Conservation (phyloP, 2,113 vertebrate genomes). For the Panurus biarmicus region DNA sequence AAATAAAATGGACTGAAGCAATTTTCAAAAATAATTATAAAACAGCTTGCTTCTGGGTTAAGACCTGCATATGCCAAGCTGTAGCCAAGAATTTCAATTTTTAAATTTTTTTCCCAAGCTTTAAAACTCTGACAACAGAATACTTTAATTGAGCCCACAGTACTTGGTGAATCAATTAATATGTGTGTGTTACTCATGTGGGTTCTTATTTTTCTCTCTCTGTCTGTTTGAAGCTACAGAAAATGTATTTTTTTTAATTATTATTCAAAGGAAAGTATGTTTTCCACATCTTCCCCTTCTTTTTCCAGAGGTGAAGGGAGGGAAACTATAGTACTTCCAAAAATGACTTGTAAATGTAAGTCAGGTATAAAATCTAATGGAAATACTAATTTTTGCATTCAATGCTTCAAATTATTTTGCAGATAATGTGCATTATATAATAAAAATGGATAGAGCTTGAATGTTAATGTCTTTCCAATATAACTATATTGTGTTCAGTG, state of each 20-base stretch:
- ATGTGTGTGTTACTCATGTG: neutral
- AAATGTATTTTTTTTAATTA: no score
- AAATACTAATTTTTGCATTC: neutral
- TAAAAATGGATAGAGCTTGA: neutral
- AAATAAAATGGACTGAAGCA: conserved; percentile 59
- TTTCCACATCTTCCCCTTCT: neutral
- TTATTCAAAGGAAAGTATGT: neutral
- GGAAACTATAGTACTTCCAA: neutral
- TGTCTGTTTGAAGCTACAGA: neutral
- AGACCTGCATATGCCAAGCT: conserved; percentile 57
- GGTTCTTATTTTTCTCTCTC: neutral
- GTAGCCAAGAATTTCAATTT: conserved; percentile 22
- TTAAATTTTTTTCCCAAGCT: neutral
- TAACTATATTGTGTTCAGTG: neutral
- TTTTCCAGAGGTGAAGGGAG: neutral
- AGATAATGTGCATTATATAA: neutral
- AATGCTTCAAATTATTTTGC: neutral
- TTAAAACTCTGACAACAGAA: conserved; percentile 33
- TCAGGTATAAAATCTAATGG: neutral
- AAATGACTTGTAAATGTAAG: neutral
- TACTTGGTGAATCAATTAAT: conserved; percentile 14
- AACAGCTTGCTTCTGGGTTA: conserved; percentile 61
- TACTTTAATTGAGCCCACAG: conserved; percentile 14
- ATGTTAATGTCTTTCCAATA: neutral
- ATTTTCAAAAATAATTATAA: conserved; percentile 64